Evolutionary conservation across 2,888 invertebrate species (phyloP), one percentile per base, ranked within the genome.

Genomic region (Chrysolina haemoptera): DNA sequence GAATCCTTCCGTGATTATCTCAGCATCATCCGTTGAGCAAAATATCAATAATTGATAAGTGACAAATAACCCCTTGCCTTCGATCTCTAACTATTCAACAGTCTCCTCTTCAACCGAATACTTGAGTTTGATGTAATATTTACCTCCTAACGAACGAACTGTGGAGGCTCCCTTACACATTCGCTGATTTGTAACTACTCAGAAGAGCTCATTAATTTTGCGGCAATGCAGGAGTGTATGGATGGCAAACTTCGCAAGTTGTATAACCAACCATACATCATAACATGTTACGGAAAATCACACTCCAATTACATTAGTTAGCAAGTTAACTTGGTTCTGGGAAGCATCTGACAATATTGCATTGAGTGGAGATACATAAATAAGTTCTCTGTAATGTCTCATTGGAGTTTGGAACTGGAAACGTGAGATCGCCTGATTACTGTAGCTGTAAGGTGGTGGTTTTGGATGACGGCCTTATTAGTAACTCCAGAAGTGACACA

Each of bases 221-320:
- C n/a, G 18, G 50, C 50, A 2, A 16, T 50, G 18, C 50, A 9
- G 50, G 50, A 50, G 18, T 50, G 8, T 8, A 50, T 50, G 50
- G 50, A 3, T 50, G 50, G 50, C n/a, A 50, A 50, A 50, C 50
- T 50, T 50, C 8, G 18, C 18, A 18, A 50, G 50, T 10, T 50
- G 18, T 50, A 50, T 50, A 50, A 50, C n/a, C 18, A 50, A 16
- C 67, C 68, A 68, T 73, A 73, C 73, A 73, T 73, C 73, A 73
- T 68, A 73, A 73, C 68, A 64, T 73, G 63, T 73, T 73, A 68
- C 65, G 73, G 59, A 46, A 35, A 65, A 68, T 73, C 65, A 73
- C 68, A 73, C 48, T 68, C 48, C 20, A 68, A 55, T 73, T 18
- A 68, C 64, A 73, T 73, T 73, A 73, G 68, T 73, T 73, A 73